A percentile compares a stretch with the other conserved stretches of the same genome.
Conservation (phyloP, 2,888 invertebrate species). For the Drosophila melanosoma region DNA sequence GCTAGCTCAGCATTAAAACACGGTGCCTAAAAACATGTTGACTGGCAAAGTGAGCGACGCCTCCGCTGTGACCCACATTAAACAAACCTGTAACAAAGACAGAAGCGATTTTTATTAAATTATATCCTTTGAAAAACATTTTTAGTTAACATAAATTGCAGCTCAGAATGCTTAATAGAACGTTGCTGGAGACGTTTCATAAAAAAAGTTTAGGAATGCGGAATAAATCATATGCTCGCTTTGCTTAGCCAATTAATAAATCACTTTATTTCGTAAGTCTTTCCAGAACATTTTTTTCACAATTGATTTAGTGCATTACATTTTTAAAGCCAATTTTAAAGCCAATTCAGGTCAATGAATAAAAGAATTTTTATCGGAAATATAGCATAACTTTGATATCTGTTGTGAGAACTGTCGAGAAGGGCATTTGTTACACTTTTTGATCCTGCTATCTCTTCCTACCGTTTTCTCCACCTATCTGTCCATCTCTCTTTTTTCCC, state of each 20-base stretch:
- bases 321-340: background rate
- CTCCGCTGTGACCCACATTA: conserved; percentile 62
- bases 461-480: background rate
- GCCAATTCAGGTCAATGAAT: background rate
- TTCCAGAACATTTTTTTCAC: background rate
- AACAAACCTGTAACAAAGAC: conserved; percentile 10
- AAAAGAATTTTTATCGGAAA: background rate
- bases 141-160: background rate
- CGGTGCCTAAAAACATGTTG: conserved; percentile 3
- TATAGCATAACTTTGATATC: background rate
- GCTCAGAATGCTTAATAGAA: background rate
- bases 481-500: background rate
- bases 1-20: conserved; percentile 13
- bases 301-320: background rate
- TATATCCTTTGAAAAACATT: conserved; percentile 15
- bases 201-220: background rate
- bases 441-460: background rate
- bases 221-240: background rate
- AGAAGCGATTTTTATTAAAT: conserved; percentile 17
- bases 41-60: background rate
- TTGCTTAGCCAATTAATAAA: background rate
- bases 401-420: background rate
- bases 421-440: background rate
- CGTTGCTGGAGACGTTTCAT: background rate
- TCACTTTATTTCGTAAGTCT: background rate